Conservation (phyloP, 2,888 invertebrate species). For the Caenorhabditis afra region DNA sequence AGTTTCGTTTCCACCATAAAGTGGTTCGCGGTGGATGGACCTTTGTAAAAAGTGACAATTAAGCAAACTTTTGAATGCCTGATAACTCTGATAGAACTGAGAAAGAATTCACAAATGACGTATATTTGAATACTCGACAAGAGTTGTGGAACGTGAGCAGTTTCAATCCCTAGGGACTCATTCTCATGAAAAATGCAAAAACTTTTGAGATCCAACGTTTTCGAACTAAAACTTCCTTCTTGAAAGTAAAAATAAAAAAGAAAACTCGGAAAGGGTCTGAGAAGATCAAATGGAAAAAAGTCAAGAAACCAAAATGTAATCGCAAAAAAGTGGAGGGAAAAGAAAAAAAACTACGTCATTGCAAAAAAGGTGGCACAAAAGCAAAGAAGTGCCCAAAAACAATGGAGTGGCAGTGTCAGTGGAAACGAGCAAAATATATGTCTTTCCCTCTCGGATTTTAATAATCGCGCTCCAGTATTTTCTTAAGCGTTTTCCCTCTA, state of each 20-base stretch:
- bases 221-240: constrained; percentile 29
- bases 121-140: not conserved
- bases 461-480: not conserved
- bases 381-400: constrained; percentile 29
- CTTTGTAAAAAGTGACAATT: too few species aligned
- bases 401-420: constrained; percentile 23
- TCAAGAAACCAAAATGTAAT: constrained; percentile 32
- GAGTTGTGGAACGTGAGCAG: constrained; percentile 38
- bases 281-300: not conserved
- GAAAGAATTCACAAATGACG: not conserved
- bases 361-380: constrained; percentile 24
- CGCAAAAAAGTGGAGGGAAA: constrained; percentile 22
- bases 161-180: constrained; percentile 24
- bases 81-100: not conserved
- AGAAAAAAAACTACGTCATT: constrained; percentile 39
- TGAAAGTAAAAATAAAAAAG: not conserved
- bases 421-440: constrained; percentile 16
- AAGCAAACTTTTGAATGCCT: too few species aligned
- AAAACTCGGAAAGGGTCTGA: too few species aligned
- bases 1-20: too few species aligned
- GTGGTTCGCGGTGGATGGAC: too few species aligned
- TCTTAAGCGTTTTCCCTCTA: not conserved
- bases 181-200: constrained; percentile 50
- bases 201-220: constrained; percentile 12
- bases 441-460: not conserved